A percentile compares a stretch with the other conserved stretches of the same genome.
These are phyloP conservation scores for Polypterus bichir DNA, from an alignment of 2,113 vertebrate species.

Conservation along the genomic window DNA sequence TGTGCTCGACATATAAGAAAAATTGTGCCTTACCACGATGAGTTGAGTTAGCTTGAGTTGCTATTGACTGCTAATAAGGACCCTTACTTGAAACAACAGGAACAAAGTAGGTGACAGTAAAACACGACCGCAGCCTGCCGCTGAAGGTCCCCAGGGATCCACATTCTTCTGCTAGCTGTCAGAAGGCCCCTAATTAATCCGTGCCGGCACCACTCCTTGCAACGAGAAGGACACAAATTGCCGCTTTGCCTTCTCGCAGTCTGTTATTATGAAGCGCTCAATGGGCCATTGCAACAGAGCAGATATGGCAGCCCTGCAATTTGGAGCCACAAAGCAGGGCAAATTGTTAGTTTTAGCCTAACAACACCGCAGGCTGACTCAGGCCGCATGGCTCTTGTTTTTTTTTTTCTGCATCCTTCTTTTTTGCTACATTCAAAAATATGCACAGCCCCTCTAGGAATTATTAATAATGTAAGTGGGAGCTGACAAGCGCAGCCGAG, in stretches of 20 bases:
- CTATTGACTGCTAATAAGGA: too few relatives aligned
- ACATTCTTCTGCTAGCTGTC: constrained; percentile 10
- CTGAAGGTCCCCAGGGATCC: background rate
- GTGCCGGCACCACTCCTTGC: constrained; percentile 12
- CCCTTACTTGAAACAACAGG: too few relatives aligned
- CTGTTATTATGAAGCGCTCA: constrained; percentile 23
- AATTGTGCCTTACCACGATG: too few relatives aligned
- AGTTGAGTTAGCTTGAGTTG: too few relatives aligned
- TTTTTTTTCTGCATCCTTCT: too few relatives aligned
- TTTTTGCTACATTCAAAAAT: too few relatives aligned
- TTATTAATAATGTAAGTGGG: too few relatives aligned
- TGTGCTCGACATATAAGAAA: too few relatives aligned
- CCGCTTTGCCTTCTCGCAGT: background rate
- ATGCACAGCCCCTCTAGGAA: too few relatives aligned
- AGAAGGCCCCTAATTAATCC: constrained; percentile 28
- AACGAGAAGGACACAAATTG: constrained; percentile 17
- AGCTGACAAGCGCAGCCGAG: too few relatives aligned
- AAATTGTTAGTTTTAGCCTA: background rate
- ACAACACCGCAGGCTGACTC: background rate
- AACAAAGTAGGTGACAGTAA: too few relatives aligned
- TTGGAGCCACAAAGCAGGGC: constrained; percentile 20
- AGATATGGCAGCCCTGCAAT: constrained; percentile 22
- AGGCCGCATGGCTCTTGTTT: too few relatives aligned
- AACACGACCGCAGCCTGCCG: background rate
- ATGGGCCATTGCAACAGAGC: constrained; percentile 8